phyloP scores from a whole-genome alignment of 2,113 vertebrate genomes.

The Loxodonta africana region DNA sequence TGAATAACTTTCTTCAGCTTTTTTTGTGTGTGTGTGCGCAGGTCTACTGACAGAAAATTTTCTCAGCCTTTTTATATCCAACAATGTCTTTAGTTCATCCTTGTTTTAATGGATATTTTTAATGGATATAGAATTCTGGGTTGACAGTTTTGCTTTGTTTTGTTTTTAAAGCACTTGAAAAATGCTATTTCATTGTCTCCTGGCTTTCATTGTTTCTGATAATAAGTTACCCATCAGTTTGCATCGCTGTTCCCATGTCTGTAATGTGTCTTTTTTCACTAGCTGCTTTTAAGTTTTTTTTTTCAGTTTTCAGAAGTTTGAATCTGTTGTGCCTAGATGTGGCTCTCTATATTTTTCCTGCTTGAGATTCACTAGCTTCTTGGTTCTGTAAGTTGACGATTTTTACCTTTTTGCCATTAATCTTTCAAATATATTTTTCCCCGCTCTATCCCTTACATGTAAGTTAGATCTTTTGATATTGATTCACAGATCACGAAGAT shows the following conservation, averaged over 20 bases:
- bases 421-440: not conserved
- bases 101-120: constrained; percentile 4
- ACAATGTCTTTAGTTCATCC: constrained; percentile 5
- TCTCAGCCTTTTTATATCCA: not conserved
- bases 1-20: not conserved
- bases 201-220: not conserved
- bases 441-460: not conserved
- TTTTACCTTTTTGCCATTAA: not conserved
- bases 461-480: not conserved
- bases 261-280: not conserved
- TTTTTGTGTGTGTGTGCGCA: not conserved
- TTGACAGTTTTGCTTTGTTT: constrained; percentile 17
- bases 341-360: constrained; percentile 16
- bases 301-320: not conserved
- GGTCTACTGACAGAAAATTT: not conserved
- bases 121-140: not conserved
- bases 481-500: not conserved
- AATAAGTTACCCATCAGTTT: not conserved
- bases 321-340: not conserved
- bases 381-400: not conserved
- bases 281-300: constrained; percentile 30
- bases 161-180: constrained; percentile 47
- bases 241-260: not conserved
- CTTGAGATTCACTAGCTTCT: not conserved
- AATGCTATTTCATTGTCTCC: not conserved